Evolutionary conservation across 2,888 invertebrate genomes (phyloP), one percentile per base, ranked within the genome.

Genomic region (Anagyrus pseudococci): DNA sequence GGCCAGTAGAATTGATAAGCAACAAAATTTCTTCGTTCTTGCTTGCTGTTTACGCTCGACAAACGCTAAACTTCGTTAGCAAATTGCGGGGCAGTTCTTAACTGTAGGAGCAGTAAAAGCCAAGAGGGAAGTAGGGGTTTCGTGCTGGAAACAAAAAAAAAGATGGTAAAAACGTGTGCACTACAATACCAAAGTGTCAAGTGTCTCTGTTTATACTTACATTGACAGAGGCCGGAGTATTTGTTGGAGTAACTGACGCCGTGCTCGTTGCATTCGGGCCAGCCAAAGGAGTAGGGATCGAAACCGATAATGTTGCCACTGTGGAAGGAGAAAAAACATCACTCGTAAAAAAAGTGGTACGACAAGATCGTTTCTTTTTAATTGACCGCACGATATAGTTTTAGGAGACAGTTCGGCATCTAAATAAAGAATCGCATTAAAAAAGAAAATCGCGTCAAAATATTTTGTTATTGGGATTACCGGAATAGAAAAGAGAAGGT

Each of bases 251-350:
- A 86, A 40, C 85, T 83, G 78, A 92, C 86, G 67, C 91, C 91
- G 74, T 86, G 88, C 69, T 83, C 85, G 69, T 84, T 84, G 82
- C 93, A 93, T 50, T 89, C 86, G 20, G 92, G 91, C 68, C 84
- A 84, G 54, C 93, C 93, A 73, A 87, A 88, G 77, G 88, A 86
- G 79, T 93, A 93, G 13, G 93, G 92, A 67, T 86, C 86, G 73
- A 85, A 85, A 68, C 92, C 92, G 68, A 90, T 84, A 56, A 92
- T 88, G 75, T 93, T 93, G 67, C 93, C 93, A 67, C 89, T 89
- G n/a, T n/a, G 50, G 29, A 64, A 67, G 25, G 3, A 4, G 22
- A 56, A 23, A n/a, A 19, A 33, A 2, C 13, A 37, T 37, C 33
- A 23, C 23, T 43, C n/a, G 47, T 37, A 8, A 37, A 37, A 4